Evolutionary conservation across 2,113 vertebrate species (phyloP), one percentile per base, ranked within the genome.

Genomic region (Oreochromis spilurus): DNA sequence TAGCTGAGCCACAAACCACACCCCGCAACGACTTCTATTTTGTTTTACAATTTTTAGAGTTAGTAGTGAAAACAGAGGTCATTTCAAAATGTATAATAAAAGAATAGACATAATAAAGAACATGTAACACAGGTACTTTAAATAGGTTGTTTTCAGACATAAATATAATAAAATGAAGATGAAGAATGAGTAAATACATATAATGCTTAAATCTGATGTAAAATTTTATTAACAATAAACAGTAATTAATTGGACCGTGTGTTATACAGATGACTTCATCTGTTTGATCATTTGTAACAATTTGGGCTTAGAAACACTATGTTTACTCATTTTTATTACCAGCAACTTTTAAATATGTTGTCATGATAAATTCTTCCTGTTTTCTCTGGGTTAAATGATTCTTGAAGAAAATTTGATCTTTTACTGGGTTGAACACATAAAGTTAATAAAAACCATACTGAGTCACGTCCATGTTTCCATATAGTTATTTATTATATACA

Each of bases 401-500:
- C 40, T 45, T 72, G 40, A 17, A 72, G 21, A 72, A 48, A 72
- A 50, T 50, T 6, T 1, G 14, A 75, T 50, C 43, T 50, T 77
- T 77, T 45, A 77, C 26, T 8, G 6, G 0, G 40, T 8, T 50
- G 16, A 77, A 50, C 3, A 79, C 48, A 40, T 38, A 53, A 38
- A 3, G 8, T 19, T 2, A 81, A 83, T 4, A 82, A 87, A 72
- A 57, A 87, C 9, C 4, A 16, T 12, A 4, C 40, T 21, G 57
- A 55, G 53, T 77, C 4, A 58, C 9, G 3, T 86, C 40, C 21
- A 79, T 48, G 53, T 91, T 88, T 89, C 60, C 79, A 89, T 87
- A 94, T 83, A 90, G 67, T 83, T 90, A 83, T 95, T 95, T 94
- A 96, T 96, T 95, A 93, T 95, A 91, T 95, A 96, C 95, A 96